Evolutionary conservation across 2,888 invertebrate genomes (phyloP).

Genomic region (Drosophila trichaetosa): DNA sequence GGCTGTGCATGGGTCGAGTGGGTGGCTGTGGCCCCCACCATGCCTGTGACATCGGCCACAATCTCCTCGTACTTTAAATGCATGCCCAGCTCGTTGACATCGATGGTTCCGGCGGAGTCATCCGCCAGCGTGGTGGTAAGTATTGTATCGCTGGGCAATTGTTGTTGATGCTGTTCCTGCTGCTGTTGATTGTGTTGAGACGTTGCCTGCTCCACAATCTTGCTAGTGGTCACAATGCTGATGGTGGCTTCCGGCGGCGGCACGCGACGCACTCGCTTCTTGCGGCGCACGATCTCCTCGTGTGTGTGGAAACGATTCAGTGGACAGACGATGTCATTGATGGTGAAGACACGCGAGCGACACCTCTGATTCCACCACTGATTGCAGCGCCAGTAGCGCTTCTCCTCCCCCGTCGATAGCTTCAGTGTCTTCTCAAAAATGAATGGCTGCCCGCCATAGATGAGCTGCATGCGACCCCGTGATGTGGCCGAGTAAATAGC

Average conservation of each 20-base stretch:
- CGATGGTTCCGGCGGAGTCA: constrained; percentile 65
- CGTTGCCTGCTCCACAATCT: constrained; percentile 16
- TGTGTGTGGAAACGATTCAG: constrained; percentile 85
- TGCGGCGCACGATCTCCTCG: constrained; percentile 84
- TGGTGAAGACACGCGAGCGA: constrained; percentile 84
- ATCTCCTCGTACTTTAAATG: constrained; percentile 84
- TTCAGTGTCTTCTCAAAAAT: constrained; percentile 84
- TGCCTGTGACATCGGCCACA: constrained; percentile 83
- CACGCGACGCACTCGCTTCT: constrained; percentile 83
- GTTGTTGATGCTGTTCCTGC: constrained; percentile 40
- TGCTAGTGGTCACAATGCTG: constrained; percentile 17
- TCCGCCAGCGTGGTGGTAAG: constrained; percentile 60
- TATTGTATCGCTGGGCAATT: constrained; percentile 61
- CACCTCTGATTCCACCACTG: constrained; percentile 86
- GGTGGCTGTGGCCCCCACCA: constrained; percentile 58
- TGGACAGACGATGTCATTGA: constrained; percentile 83
- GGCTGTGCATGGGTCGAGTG: constrained; percentile 26
- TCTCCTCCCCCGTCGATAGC: constrained; percentile 82
- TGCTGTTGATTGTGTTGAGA: constrained; percentile 36
- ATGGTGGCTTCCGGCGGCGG: constrained; percentile 36
- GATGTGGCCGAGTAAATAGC: constrained; percentile 85
- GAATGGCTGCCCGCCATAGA: constrained; percentile 85
- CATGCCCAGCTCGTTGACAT: constrained; percentile 76
- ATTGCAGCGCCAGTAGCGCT: constrained; percentile 85
- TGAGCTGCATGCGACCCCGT: constrained; percentile 84